Evolutionary conservation across 2,113 vertebrate species (phyloP), one percentile per base, ranked within the genome.

Genomic region (Melanotaenia duboulayi): DNA sequence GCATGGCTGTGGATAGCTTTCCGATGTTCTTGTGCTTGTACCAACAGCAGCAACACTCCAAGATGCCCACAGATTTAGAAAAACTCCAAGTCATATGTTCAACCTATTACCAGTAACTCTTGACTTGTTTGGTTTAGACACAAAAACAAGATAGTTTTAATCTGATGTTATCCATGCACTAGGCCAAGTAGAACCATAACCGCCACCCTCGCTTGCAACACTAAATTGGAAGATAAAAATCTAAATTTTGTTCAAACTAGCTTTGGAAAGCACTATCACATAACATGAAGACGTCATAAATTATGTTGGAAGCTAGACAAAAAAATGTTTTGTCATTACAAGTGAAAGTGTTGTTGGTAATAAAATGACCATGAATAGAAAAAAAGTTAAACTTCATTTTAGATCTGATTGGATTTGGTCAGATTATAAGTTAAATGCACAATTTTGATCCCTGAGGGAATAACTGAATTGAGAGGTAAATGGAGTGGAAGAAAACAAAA

Each of bases 381-480:
- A 73, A n/a, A 7, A 20, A 55, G 55, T 66, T 25, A 35, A 39
- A 74, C 40, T 75, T 59, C 37, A 79, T 51, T 56, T 63, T 37
- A 37, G 20, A 51, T 71, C 28, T 66, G 32, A 74, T 80, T 46
- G 37, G 54, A 71, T 78, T 65, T 35, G 16, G 74, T 63, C 65
- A 54, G 61, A 68, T 76, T 57, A 57, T 5, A 79, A 58, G 63
- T 58, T 54, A 57, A 70, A 48, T n/a, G 48, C 44, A 39, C 22
- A 32, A 49, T 37, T 63, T 61, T 65, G 59, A 65, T 84, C 55
- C 64, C 65, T 73, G 54, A 76, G 49, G 64, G 59, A 35, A 56
- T 73, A 72, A 59, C 42, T 16, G 64, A 65, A 70, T 69, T 23
- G 56, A 35, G 51, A 48, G 62, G 61, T 51, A 72, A 72, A 74